Conservation (phyloP, 2,888 invertebrate species). For the Autographa pulchrina region DNA sequence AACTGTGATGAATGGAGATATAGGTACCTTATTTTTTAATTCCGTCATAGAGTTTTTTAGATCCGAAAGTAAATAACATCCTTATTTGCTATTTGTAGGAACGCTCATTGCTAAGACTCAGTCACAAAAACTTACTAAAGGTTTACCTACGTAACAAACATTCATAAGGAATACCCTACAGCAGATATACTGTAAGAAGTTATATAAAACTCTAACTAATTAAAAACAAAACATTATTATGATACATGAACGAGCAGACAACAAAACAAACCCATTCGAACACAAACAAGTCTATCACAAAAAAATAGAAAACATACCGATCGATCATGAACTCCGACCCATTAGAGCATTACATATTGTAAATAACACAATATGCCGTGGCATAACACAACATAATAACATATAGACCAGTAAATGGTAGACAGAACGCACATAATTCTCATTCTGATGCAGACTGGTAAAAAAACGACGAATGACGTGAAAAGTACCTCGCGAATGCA, state of each 20-base stretch:
- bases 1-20: background rate
- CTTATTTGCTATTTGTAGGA: too few relatives aligned
- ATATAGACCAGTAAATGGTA: background rate
- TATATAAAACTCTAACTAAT: background rate
- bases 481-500: too few relatives aligned
- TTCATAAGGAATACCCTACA: too few relatives aligned
- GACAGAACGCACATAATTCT: background rate
- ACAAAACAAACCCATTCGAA: background rate
- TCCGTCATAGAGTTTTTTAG: too few relatives aligned
- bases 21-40: too few relatives aligned
- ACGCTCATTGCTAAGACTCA: too few relatives aligned
- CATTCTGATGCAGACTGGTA: too few relatives aligned
- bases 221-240: background rate
- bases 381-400: constrained; percentile 25
- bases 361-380: constrained; percentile 28
- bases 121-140: too few relatives aligned
- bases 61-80: too few relatives aligned
- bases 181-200: too few relatives aligned
- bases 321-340: background rate
- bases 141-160: too few relatives aligned
- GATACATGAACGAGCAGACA: background rate
- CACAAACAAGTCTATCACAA: constrained; percentile 1
- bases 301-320: constrained; percentile 7
- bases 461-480: too few relatives aligned
- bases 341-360: constrained; percentile 11